Base-by-base conservation (phyloP, 1,140 invertebrate genomes). In the Papilio dardanus region DNA sequence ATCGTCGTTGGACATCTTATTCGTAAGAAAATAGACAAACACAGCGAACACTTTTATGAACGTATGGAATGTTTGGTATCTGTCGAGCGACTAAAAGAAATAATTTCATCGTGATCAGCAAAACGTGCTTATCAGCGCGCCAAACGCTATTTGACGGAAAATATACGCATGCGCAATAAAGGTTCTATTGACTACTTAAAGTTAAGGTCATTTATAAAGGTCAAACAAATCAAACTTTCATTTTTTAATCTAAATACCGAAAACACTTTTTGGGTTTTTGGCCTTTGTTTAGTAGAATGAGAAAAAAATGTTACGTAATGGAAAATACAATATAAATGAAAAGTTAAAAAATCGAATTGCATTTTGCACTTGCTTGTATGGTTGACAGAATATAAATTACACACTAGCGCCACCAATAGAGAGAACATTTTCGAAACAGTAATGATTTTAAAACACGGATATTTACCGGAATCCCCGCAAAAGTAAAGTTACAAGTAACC, bases 1-100 rank as follows among this genome's bases (percentile, higher is more conserved):
- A 79, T 88, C 80, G 75, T 80, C 79, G 82, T 80, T 86, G 71
- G 95, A 94, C 80, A 94, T 93, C 79, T 92, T 91, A 76, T 89
- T 89, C 75, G 67, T 50, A 74, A 83, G 68, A 69, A 65, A 83
- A 81, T 31, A 75, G 69, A 68, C 77, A 68, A 16, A 69, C 42
- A 75, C 35, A 77, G 78, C 73, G 76, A 42, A 75, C 46, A 37
- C 33, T 14, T 77, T 77, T 68, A 83, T 68, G 35, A 73, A 86
- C 91, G 90, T 91, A 82, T 82, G 77, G 73, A 85, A 83, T 84
- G 88, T 83, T 79, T 77, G 85, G 77, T 86, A 91, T 86, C 88
- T 84, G 86, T 76, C 71, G 79, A 79, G 75, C 83, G 83, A 91
- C 89, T 92, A 90, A 87, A 86, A 87, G 82, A 86, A 88, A 87